A percentile compares a stretch with the other conserved stretches of the same genome.
phyloP scores from a whole-genome alignment of 2,888 invertebrate genomes.

The Thalpophila matura region DNA sequence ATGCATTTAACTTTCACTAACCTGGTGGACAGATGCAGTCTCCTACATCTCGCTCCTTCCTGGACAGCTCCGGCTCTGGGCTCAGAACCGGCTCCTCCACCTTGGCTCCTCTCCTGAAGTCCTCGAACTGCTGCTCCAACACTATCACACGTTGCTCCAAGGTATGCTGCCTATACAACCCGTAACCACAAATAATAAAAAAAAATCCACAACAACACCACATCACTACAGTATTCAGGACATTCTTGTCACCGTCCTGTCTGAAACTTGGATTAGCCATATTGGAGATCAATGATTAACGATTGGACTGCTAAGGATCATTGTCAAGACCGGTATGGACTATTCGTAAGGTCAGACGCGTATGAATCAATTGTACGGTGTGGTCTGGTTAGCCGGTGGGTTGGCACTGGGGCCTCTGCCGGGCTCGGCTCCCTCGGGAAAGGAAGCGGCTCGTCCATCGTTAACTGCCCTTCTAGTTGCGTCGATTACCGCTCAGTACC shows the following conservation, averaged over 20 bases:
- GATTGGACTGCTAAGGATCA: constrained; percentile 53
- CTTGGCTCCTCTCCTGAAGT: constrained; percentile 61
- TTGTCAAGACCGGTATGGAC: constrained; percentile 68
- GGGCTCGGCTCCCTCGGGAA: constrained; percentile 81
- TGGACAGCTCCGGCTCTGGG: constrained; percentile 70
- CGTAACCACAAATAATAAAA: constrained; percentile 80
- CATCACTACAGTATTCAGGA: constrained; percentile 83
- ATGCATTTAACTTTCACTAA: constrained; percentile 69
- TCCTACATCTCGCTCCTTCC: constrained; percentile 79
- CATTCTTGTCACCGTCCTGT: constrained; percentile 74
- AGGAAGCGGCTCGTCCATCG: constrained; percentile 85
- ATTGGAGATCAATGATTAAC: constrained; percentile 59
- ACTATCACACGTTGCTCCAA: constrained; percentile 81
- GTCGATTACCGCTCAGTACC: constrained; percentile 85
- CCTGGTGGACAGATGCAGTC: constrained; percentile 88
- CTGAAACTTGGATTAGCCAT: constrained; percentile 78
- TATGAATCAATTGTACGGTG: constrained; percentile 58
- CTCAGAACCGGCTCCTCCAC: constrained; percentile 56
- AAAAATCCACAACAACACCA: constrained; percentile 85
- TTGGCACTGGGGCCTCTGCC: constrained; percentile 67
- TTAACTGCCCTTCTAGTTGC: constrained; percentile 89
- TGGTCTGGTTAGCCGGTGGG: constrained; percentile 61
- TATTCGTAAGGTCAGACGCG: constrained; percentile 61
- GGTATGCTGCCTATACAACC: constrained; percentile 82
- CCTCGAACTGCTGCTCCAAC: constrained; percentile 77